A percentile compares a stretch with the other conserved stretches of the same genome.
phyloP scores from a whole-genome alignment of 2,113 vertebrate species.

The Empidonax traillii region DNA sequence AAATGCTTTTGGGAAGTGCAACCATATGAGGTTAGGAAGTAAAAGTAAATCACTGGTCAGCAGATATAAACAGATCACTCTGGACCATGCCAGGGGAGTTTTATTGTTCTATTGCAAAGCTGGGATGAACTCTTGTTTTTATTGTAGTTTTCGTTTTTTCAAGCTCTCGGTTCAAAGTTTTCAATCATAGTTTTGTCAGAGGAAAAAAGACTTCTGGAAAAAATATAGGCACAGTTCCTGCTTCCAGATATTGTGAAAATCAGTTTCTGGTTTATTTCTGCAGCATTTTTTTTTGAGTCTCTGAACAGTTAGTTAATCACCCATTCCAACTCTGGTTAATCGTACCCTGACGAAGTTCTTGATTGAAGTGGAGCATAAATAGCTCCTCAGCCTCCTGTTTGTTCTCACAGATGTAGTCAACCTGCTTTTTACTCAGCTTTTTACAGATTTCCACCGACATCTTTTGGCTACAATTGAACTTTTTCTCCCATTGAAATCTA shows the following conservation, averaged over 20 bases:
- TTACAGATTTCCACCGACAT: neutral
- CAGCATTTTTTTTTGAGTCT: neutral
- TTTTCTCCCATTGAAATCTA: neutral
- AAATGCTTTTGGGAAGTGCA: slow-evolving; percentile 51
- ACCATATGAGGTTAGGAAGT: slow-evolving; percentile 44
- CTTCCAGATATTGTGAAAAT: neutral
- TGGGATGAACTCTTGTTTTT: neutral
- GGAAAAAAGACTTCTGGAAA: neutral
- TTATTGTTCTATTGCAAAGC: neutral
- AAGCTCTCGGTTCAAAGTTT: neutral
- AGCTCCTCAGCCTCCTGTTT: neutral
- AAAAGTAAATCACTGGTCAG: slow-evolving; percentile 54
- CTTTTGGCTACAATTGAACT: neutral
- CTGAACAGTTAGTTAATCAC: neutral
- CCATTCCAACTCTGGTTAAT: neutral
- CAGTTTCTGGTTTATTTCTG: neutral
- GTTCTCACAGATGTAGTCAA: neutral
- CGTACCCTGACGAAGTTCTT: neutral
- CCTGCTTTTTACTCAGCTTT: neutral
- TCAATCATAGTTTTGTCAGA: neutral
- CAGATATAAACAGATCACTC: neutral
- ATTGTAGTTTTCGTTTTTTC: neutral
- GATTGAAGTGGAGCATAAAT: neutral
- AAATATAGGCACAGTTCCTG: neutral
- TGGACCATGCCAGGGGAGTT: neutral